These are phyloP conservation scores for Diprion similis DNA, from an alignment of 1,140 invertebrate species.

Conservation along the genomic window DNA sequence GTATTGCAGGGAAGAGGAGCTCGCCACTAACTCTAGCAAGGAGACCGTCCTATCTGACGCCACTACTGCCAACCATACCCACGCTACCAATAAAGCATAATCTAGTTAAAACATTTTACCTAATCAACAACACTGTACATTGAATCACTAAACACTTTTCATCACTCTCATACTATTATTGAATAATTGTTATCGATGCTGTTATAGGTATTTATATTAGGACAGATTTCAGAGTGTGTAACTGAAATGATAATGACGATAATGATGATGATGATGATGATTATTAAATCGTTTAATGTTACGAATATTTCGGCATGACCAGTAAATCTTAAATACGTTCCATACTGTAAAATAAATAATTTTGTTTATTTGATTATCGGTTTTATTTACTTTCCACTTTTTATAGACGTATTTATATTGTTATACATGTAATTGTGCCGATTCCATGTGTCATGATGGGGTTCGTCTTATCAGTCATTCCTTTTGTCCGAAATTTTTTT, in stretches of 20 bases:
- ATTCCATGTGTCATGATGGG: not conserved
- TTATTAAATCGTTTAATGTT: not conserved
- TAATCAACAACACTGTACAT: conserved; percentile 13
- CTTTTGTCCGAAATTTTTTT: not conserved
- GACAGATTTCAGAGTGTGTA: conserved; percentile 11
- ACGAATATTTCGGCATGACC: conserved; percentile 52
- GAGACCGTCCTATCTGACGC: conserved; percentile 58
- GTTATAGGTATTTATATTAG: conserved; percentile 14
- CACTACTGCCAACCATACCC: conserved; percentile 55
- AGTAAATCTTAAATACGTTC: conserved; percentile 29
- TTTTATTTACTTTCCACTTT: conserved; percentile 25
- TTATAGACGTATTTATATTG: not conserved
- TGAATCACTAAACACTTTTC: conserved; percentile 14
- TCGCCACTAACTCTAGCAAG: conserved; percentile 59
- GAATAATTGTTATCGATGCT: conserved; percentile 10
- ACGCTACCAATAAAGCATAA: conserved; percentile 47
- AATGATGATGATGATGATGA: no score
- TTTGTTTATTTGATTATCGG: conserved; percentile 38
- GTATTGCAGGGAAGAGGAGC: conserved; percentile 59
- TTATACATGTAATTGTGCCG: not conserved
- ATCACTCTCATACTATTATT: conserved; percentile 13
- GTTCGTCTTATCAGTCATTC: not conserved
- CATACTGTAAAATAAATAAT: conserved; percentile 44
- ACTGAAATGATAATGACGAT: not conserved
- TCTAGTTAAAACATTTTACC: conserved; percentile 14